Evolutionary conservation across 2,797 vertebrate genomes (phyloP).

Genomic region (Syndactyla subalaris): DNA sequence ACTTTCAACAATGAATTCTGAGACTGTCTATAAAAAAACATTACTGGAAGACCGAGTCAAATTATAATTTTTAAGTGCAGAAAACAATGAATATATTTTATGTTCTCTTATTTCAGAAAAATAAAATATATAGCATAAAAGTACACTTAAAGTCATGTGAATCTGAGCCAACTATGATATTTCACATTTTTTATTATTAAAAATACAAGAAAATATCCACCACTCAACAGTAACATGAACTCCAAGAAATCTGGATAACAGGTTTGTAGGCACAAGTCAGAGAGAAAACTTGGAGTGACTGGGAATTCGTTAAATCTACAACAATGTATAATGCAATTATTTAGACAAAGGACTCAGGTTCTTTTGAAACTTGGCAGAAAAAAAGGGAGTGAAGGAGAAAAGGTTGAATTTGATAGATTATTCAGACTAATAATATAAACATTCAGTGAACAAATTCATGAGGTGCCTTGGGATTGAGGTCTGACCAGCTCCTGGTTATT

Average conservation of each 20-base stretch:
- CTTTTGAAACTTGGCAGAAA: neutral
- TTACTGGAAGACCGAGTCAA: neutral
- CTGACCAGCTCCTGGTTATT: neutral
- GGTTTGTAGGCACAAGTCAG: neutral
- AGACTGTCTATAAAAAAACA: neutral
- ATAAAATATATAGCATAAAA: neutral
- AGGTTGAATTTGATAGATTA: neutral
- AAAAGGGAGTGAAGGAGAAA: neutral
- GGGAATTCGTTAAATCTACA: neutral
- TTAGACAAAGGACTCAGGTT: neutral
- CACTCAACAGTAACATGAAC: neutral
- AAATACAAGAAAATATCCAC: neutral
- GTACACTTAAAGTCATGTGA: neutral
- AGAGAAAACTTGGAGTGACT: neutral
- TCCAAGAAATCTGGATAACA: neutral
- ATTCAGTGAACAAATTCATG: neutral
- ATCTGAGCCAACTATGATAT: neutral
- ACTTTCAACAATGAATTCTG: neutral
- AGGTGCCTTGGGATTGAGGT: neutral
- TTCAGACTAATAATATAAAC: neutral
- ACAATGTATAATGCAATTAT: neutral
- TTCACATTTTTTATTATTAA: neutral
- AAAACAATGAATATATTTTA: neutral
- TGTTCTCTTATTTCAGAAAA: neutral
- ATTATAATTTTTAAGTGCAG: neutral